Evolutionary conservation across 2,797 vertebrate genomes (phyloP).

Genomic region (Chanos chanos): DNA sequence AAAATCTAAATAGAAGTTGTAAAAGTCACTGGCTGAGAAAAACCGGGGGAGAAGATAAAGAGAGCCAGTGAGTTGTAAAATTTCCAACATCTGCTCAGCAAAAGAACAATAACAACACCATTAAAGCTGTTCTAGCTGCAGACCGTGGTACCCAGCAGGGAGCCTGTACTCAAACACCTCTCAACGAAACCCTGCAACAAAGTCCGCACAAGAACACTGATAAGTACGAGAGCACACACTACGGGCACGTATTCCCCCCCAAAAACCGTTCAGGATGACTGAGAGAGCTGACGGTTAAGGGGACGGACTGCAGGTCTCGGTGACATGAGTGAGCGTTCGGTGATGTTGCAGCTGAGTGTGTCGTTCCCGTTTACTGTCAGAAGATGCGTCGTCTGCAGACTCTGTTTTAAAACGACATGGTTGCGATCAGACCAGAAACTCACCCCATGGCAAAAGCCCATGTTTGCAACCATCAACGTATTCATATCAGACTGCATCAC

Average conservation of each 20-base stretch:
- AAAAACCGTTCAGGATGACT: constrained; percentile 2
- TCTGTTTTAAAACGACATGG: not conserved
- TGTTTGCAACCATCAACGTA: constrained; percentile 7
- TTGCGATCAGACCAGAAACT: not conserved
- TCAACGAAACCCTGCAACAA: too few species aligned
- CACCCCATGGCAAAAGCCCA: not conserved
- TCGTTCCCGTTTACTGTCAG: constrained; percentile 8
- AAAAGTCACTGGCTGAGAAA: constrained; percentile 3
- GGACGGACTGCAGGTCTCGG: too few species aligned
- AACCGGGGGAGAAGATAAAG: not conserved
- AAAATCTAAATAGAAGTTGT: not conserved
- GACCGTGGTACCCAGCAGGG: constrained; percentile 13
- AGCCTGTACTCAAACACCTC: not conserved
- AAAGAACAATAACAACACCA: constrained; percentile 28
- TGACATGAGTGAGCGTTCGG: not conserved
- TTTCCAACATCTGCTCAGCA: constrained; percentile 38
- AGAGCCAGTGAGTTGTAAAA: constrained; percentile 29
- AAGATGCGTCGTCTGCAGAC: too few species aligned
- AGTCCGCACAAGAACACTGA: too few species aligned
- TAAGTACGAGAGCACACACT: too few species aligned
- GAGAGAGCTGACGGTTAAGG: too few species aligned
- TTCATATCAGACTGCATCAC: constrained; percentile 26
- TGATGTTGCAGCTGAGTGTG: not conserved
- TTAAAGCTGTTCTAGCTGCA: constrained; percentile 16
- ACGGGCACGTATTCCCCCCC: too few species aligned